Percentiles rank a stretch among this genome's conserved stretches.
phyloP scores from a whole-genome alignment of 2,888 invertebrate genomes.

The Epirrhoe alternata region DNA sequence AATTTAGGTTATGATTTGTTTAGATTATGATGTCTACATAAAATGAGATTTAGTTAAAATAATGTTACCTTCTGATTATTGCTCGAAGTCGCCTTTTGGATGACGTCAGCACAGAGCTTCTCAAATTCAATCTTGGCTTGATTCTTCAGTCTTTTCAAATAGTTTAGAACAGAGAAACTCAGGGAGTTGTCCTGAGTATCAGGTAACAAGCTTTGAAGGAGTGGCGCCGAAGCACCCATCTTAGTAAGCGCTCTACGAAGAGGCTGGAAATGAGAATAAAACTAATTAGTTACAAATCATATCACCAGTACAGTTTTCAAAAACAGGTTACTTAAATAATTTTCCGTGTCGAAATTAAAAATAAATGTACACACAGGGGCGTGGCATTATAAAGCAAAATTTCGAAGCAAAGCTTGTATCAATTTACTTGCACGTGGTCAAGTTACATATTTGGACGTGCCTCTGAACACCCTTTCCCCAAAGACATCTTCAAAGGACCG shows the following conservation, averaged over 20 bases:
- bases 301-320: not conserved
- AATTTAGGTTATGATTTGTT: no score
- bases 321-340: not conserved
- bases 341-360: not conserved
- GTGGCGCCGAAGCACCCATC: constrained; percentile 94
- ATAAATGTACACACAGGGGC: no score
- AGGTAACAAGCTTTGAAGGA: constrained; percentile 94
- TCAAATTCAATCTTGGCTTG: constrained; percentile 96
- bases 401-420: no score
- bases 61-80: constrained; percentile 79
- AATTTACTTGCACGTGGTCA: no score
- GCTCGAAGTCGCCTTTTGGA: constrained; percentile 86
- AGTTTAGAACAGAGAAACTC: constrained; percentile 96
- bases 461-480: no score
- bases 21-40: no score
- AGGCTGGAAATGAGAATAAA: constrained; percentile 86
- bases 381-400: no score
- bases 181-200: constrained; percentile 97
- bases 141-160: constrained; percentile 97
- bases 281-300: constrained; percentile 4
- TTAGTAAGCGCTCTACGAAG: constrained; percentile 94
- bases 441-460: no score
- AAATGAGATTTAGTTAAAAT: no score
- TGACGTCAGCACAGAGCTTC: constrained; percentile 92
- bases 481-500: no score